Base-by-base conservation (phyloP, 1,140 invertebrate genomes). In the Rhyzopertha dominica region DNA sequence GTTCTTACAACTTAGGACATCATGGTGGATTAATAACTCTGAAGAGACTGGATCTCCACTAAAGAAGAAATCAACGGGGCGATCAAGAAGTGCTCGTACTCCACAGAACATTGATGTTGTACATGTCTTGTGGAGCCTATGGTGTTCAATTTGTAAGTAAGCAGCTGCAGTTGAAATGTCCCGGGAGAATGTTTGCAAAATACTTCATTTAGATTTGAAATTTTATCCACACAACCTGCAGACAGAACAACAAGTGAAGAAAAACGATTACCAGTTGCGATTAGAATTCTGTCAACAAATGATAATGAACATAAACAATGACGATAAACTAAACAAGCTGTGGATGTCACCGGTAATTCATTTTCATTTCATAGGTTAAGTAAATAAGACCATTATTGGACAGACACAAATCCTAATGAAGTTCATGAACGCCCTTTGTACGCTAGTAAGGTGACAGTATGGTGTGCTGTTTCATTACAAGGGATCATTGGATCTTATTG, bases 381-480 rank as follows among this genome's bases (percentile, higher is more conserved):
- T 61, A 12, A 58, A 59, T 40, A 58, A 59, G 18, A 42, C 36
- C 24, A 43, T 13, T 56, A 43, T 35, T 58, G 48, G 50, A 24
- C 25, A 36, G 42, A 18, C 16, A 23, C 22, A 30, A 58, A 58
- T 53, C 51, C 55, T 18, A 29, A 40, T 38, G 36, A 45, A 39
- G 19, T 53, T 23, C 43, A 53, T 45, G 30, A 54, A 49, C 39
- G 36, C 17, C 46, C 39, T 41, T 42, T 58, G 20, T 54, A 58
- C 46, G 37, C 38, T 41, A 25, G 35, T 24, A 57, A 57, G 46
- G 46, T 57, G 14, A 54, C 46, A 36, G 58, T 58, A 28, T 56
- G 56, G 55, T 53, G 49, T 56, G 51, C 30, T 32, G 14, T 32
- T 8, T 32, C 30, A 32, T 32, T 14, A 32, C 16, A 14, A 8